phyloP scores from a whole-genome alignment of 2,797 vertebrate species.

The Gouania willdenowi region DNA sequence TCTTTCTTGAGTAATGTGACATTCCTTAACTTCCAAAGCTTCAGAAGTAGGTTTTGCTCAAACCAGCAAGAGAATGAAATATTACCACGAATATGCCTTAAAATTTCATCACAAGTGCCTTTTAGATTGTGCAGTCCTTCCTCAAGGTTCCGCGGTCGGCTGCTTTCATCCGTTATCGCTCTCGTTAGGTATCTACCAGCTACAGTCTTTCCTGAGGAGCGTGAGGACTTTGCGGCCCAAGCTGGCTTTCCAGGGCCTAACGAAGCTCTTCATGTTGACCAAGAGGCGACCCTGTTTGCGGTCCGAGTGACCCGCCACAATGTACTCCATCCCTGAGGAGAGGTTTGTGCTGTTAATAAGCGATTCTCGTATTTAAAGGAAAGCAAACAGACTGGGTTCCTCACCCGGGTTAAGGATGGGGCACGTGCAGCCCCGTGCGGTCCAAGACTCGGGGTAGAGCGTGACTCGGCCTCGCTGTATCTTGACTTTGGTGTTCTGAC shows the following conservation, averaged over 20 bases:
- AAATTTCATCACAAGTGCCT: no score
- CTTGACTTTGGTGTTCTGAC: constrained; percentile 85
- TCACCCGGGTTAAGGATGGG: constrained; percentile 94
- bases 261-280: constrained; percentile 98
- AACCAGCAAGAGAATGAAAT: no score
- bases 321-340: constrained; percentile 86
- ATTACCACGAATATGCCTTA: no score
- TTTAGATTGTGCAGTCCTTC: no score
- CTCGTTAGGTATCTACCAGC: constrained; percentile 70
- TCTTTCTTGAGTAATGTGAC: no score
- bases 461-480: constrained; percentile 81
- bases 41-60: no score
- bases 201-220: constrained; percentile 88
- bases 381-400: no score
- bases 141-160: no score
- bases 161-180: background rate
- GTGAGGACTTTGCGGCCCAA: constrained; percentile 87
- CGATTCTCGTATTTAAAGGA: no score
- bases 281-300: constrained; percentile 82
- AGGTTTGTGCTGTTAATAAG: background rate
- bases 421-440: constrained; percentile 91
- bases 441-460: constrained; percentile 96
- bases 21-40: no score
- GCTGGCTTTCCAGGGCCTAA: constrained; percentile 89
- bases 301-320: constrained; percentile 91